Evolutionary conservation across 2,797 vertebrate genomes (phyloP), one percentile per base, ranked within the genome.

Genomic region (Pangasius djambal): DNA sequence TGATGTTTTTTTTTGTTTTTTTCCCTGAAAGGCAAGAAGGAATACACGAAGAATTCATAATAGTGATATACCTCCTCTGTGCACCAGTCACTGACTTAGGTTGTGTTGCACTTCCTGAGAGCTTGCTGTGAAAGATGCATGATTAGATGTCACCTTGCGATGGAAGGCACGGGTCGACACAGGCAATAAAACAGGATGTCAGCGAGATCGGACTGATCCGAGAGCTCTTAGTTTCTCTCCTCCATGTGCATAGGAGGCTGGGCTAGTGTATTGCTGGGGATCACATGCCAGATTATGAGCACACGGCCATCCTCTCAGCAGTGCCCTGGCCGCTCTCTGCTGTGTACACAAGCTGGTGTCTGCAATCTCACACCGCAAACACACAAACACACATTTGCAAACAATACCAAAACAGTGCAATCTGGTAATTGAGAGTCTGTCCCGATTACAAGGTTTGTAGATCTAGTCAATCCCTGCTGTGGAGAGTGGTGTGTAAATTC

Each of bases 261-360:
- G 25, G 34, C 48, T 15, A 22, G 44, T 50, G 72, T 22, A 88
- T 86, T 75, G 40, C 72, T n/a, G 50, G 59, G 83, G 50, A 85
- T 89, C 63, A 87, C 72, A 70, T 75, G 88, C 63, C 88, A 78
- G 82, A 61, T 65, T 79, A 78, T 67, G 74, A 87, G 59, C 69
- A 89, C 34, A 70, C 18, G 75, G 50, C 79, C 37, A 70, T 52
- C 79, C 34, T 89, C 40, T 86, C 40, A 55, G 20, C 65, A 89
- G 79, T 88, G 81, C 92, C 83, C 77, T 86, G 87, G 77, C 87
- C 86, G 86, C 90, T 89, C 88, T 91, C 81, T 92, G 90, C 92
- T 89, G 90, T 91, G 92, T 89, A 89, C 92, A 40, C 84, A 65
- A 82, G 77, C 75, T 59, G 74, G 82, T 59, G 87, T 59, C 75